These are phyloP conservation scores for Euwallacea fornicatus DNA, from an alignment of 1,140 invertebrate species.

Conservation along the genomic window DNA sequence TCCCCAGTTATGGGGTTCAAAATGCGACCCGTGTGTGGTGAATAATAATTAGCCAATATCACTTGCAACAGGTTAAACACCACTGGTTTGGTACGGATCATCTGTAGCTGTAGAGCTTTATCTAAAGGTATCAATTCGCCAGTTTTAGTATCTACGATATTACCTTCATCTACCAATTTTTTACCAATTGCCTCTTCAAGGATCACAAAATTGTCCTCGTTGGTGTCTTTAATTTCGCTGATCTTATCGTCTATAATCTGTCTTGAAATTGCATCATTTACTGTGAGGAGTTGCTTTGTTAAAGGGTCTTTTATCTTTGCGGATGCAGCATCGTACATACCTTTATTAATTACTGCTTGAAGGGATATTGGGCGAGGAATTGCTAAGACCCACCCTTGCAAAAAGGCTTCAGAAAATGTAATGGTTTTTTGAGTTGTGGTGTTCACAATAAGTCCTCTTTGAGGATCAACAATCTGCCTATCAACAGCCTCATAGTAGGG, in stretches of 20 bases:
- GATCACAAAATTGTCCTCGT: conserved; percentile 67
- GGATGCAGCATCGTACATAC: conserved; percentile 69
- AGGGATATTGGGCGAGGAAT: conserved; percentile 72
- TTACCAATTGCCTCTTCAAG: conserved; percentile 68
- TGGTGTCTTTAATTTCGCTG: conserved; percentile 78
- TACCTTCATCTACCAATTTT: conserved; percentile 69
- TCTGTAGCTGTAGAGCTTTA: conserved; percentile 66
- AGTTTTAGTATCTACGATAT: conserved; percentile 68
- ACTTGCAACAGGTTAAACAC: conserved; percentile 72
- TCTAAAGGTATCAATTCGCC: conserved; percentile 68
- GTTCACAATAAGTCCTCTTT: conserved; percentile 70
- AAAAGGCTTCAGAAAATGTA: conserved; percentile 70
- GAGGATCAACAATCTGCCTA: conserved; percentile 74
- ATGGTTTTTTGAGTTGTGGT: conserved; percentile 68
- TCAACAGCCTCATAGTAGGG: conserved; percentile 75
- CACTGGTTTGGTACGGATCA: conserved; percentile 71
- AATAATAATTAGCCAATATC: conserved; percentile 79
- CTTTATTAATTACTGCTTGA: conserved; percentile 71
- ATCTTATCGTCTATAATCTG: conserved; percentile 81
- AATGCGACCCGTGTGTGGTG: conserved; percentile 72
- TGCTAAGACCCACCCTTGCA: conserved; percentile 68
- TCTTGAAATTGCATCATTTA: conserved; percentile 76
- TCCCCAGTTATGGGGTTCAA: conserved; percentile 79
- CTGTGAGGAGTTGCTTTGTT: conserved; percentile 67
- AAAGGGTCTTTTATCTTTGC: conserved; percentile 73